Base-by-base conservation (phyloP, 2,888 invertebrate species). In the Trilocha varians region DNA sequence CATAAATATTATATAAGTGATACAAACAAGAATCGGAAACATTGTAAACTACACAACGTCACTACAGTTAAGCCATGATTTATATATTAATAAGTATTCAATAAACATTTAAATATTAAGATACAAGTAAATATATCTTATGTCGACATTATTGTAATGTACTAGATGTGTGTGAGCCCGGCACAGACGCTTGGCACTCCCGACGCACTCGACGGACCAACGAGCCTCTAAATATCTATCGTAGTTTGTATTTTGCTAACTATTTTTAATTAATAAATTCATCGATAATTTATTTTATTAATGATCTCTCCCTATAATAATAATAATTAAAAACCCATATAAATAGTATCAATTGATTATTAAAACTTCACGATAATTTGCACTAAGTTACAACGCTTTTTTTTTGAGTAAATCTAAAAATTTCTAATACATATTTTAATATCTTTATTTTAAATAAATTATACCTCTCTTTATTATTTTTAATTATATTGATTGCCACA, bases 241-340 rank as follows among this genome's bases (percentile, higher is more conserved):
- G 78, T 85, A 84, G 80, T 25, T 80, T 83, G 84, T 84, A 85
- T 82, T 85, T 84, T 71, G 83, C 85, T 85, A 84, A 84, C 84
- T 85, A 85, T 84, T 83, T 70, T 85, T 85, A 84, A 83, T 83
- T 85, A 84, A 85, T 85, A 85, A 84, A 85, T 85, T 85, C 84
- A 79, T 84, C 80, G 25, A 25, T 25, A 25, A 9, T 25, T 25
- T 25, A 25, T 25, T 25, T 25, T 4, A 25, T 25, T 25, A 25
- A 25, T 11, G 25, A 9, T 25, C 25, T 25, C 25, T 25, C 11
- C 25, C 25, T 25, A 25, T 38, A 38, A 78, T 73, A 84, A 80
- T 83, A 83, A 84, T 83, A 83, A 83, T 83, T 78, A 83, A 82
- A 78, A 85, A 85, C 75, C 80, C 84, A 85, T 84, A 84, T 82